A percentile compares a stretch with the other conserved stretches of the same genome.
Evolutionary conservation across 1,140 invertebrate genomes (phyloP).

Genomic region (Latrodectus geometricus): DNA sequence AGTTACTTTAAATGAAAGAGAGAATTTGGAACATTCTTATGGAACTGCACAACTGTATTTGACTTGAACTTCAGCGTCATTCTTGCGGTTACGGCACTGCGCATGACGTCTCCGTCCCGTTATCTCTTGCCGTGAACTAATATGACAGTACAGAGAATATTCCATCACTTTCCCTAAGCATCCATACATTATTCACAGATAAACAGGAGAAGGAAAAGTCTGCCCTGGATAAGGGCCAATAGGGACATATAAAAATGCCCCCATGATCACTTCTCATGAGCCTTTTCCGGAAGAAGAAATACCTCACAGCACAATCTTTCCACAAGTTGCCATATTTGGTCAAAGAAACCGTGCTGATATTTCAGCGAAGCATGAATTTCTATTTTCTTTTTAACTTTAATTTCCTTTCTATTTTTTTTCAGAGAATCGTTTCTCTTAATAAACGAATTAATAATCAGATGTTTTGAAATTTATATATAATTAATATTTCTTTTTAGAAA

Average conservation of each 20-base stretch:
- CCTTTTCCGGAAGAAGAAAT: neutral
- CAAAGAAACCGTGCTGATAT: neutral
- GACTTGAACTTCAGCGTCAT: too few relatives aligned
- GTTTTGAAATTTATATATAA: too few relatives aligned
- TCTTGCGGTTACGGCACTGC: too few relatives aligned
- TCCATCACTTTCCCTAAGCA: neutral
- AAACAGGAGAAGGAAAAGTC: constrained; percentile 1
- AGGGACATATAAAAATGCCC: neutral
- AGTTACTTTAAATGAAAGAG: too few relatives aligned
- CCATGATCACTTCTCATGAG: neutral
- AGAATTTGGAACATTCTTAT: too few relatives aligned
- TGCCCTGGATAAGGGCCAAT: constrained; percentile 33
- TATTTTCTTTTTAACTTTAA: neutral
- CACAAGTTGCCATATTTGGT: constrained; percentile 9
- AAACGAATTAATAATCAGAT: neutral
- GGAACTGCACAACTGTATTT: too few relatives aligned
- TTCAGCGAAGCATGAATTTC: neutral
- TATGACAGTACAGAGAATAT: neutral
- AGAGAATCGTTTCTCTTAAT: neutral
- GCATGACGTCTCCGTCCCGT: constrained; percentile 21
- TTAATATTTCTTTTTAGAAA: too few relatives aligned
- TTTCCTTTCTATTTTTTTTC: neutral
- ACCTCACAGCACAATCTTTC: neutral
- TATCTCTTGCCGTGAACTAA: constrained; percentile 2
- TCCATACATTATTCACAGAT: constrained; percentile 34